Conservation (phyloP, 92 coral and sea anemone species). For the Phymanthus crucifer region DNA sequence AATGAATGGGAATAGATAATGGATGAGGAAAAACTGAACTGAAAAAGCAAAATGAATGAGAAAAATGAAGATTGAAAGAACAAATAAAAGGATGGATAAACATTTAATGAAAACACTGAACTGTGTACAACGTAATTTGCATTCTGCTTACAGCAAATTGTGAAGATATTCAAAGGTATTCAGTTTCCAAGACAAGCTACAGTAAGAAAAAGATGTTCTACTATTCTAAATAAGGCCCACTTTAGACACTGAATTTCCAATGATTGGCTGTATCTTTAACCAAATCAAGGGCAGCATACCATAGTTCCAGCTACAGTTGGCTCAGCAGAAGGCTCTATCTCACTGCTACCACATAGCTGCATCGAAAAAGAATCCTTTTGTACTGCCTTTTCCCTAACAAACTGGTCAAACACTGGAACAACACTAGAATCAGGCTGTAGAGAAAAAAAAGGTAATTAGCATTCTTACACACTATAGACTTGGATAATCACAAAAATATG, state of each 20-base stretch:
- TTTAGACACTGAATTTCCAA: no score
- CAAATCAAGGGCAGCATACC: no score
- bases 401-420: constrained; percentile 96
- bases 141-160: background rate
- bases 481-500: no score
- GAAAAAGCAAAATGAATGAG: no score
- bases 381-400: constrained; percentile 77
- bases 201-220: background rate
- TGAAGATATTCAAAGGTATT: background rate
- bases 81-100: no score
- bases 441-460: background rate
- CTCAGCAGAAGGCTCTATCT: constrained; percentile 91
- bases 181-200: background rate
- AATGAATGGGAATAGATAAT: background rate
- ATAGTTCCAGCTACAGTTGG: constrained; percentile 99
- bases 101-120: no score
- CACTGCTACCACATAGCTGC: constrained; percentile 99
- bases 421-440: constrained; percentile 97
- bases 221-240: background rate
- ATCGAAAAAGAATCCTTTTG: constrained; percentile 86
- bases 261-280: background rate
- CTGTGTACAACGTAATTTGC: no score
- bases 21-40: no score
- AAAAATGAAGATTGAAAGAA: no score
- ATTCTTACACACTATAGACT: no score